Conservation (phyloP, 2,797 vertebrate genomes). For the Acomys russatus region DNA sequence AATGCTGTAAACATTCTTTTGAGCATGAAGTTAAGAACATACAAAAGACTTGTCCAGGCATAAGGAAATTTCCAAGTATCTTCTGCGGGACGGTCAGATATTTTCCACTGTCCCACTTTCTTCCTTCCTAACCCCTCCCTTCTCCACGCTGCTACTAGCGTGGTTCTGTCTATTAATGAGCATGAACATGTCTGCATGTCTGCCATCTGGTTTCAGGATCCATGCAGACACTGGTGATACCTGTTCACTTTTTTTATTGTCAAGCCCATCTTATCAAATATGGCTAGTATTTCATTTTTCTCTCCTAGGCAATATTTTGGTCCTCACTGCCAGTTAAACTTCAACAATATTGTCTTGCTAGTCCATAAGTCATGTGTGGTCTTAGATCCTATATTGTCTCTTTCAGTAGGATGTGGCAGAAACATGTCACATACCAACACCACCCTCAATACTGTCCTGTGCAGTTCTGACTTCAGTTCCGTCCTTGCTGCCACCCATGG, state of each 20-base stretch:
- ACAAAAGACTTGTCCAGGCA: background rate
- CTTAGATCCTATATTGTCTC: background rate
- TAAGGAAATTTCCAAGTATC: background rate
- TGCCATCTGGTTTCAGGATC: background rate
- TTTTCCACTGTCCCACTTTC: background rate
- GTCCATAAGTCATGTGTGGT: background rate
- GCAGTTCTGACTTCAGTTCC: background rate
- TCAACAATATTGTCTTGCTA: background rate
- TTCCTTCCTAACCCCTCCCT: background rate
- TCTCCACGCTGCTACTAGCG: background rate
- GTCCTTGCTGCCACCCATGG: background rate
- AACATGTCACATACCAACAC: too few relatives aligned
- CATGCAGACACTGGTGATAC: background rate
- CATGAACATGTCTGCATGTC: background rate
- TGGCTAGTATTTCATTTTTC: background rate
- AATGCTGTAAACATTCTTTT: background rate
- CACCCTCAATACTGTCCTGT: background rate
- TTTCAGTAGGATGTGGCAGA: background rate
- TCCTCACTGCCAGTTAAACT: background rate
- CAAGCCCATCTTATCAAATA: slow-evolving; percentile 18
- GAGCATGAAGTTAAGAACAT: background rate
- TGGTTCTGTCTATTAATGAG: background rate
- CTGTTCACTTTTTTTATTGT: background rate
- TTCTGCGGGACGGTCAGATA: background rate
- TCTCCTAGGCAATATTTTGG: background rate